Percentiles rank a stretch among this genome's conserved stretches.
Evolutionary conservation across 2,797 vertebrate species (phyloP).

Genomic region (Tinamus major): DNA sequence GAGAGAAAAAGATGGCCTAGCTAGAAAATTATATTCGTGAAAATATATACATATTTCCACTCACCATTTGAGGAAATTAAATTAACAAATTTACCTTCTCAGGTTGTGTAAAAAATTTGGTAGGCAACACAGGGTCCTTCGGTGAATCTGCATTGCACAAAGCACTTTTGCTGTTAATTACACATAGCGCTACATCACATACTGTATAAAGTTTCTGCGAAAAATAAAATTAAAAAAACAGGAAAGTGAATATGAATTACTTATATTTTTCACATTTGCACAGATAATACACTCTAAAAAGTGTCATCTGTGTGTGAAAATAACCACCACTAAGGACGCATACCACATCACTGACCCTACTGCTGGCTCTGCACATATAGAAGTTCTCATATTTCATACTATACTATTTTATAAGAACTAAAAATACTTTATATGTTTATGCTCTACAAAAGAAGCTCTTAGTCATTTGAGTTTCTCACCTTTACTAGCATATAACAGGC

Average conservation of each 20-base stretch:
- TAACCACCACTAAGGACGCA: background rate
- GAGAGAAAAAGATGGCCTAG: background rate
- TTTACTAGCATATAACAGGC: background rate
- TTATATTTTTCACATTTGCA: background rate
- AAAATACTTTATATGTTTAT: background rate
- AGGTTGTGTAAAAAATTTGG: constrained; percentile 94
- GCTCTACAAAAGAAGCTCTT: background rate
- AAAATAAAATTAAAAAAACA: background rate
- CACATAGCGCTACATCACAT: constrained; percentile 96
- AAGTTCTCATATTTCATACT: background rate
- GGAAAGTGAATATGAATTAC: background rate
- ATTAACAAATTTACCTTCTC: constrained; percentile 87
- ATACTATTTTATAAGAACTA: background rate
- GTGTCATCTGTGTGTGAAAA: background rate
- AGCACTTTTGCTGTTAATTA: constrained; percentile 98
- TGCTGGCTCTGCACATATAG: background rate
- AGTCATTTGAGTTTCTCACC: background rate
- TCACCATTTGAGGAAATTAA: background rate
- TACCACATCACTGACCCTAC: background rate
- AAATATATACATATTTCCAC: background rate
- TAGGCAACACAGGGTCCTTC: constrained; percentile 93
- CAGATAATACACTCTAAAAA: background rate
- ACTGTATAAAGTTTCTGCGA: constrained; percentile 96
- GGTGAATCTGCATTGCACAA: constrained; percentile 94
- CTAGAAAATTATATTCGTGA: background rate